Evolutionary conservation across 2,797 vertebrate genomes (phyloP), one percentile per base, ranked within the genome.

Genomic region (Hydrolagus colliei): DNA sequence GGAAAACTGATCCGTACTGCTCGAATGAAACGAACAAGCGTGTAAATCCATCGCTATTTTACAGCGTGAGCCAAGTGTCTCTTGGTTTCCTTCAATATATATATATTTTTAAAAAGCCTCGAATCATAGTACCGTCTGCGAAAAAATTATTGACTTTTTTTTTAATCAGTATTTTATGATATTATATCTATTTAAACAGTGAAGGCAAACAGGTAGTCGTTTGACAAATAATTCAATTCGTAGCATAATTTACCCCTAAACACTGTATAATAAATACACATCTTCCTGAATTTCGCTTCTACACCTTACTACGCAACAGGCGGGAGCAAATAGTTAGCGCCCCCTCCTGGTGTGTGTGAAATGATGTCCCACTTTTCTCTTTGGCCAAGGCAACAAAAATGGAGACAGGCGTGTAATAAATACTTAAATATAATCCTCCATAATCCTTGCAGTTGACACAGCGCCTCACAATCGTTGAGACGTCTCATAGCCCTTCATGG

Each of bases 1-100:
- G 95, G 95, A 89, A 95, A 92, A 92, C 90, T 94, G 94, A 94
- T 95, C 96, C 95, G 96, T 95, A 96, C 95, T 95, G 95, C 95
- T 94, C 93, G 89, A 91, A 96, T 96, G 95, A 96, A 95, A 97
- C 93, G 94, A 95, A 88, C 91, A 95, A 93, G 94, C 94, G 94
- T 94, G 94, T 93, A 89, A 87, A 90, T 95, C 94, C 94, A 94
- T 93, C 85, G 88, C 88, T 91, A 90, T 91, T 91, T 91, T 94
- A 84, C 79, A 84, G 79, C 67, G 67, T 41, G 41, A 84, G 79
- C 79, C 41, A 84, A 71, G 68, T 71, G 79, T 52, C 41, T 27
- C 27, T 27, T 52, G 41, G 41, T 52, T 52, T 52, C 41, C 41
- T 52, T 52, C 41, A 52, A 52, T 52, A 52, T 32, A 73, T 12